phyloP scores from a whole-genome alignment of 2,113 vertebrate species.

The Hylia prasina region DNA sequence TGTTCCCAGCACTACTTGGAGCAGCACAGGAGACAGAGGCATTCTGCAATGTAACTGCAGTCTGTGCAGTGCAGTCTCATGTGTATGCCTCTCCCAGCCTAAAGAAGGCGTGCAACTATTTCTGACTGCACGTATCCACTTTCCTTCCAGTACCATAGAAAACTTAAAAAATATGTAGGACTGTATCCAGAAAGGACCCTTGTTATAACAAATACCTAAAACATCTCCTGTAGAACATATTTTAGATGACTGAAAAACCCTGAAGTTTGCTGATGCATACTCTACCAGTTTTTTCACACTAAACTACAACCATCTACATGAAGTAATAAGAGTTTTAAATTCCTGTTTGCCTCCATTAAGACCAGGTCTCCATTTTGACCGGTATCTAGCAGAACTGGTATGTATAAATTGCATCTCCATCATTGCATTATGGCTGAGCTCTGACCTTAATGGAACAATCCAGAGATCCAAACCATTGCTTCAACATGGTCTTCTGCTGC shows the following conservation, averaged over 20 bases:
- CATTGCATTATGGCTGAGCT: not conserved
- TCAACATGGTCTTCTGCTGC: not conserved
- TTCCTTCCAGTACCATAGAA: not conserved
- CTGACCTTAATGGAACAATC: not conserved
- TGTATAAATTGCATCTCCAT: not conserved
- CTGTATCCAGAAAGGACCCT: not conserved
- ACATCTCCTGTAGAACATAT: not conserved
- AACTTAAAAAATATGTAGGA: not conserved
- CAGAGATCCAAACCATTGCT: not conserved
- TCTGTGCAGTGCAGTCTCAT: not conserved
- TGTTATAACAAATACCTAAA: not conserved
- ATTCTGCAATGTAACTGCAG: not conserved
- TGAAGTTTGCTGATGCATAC: not conserved
- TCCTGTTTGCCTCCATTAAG: not conserved
- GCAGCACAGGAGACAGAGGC: not conserved
- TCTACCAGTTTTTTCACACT: not conserved
- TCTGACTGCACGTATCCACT: not conserved
- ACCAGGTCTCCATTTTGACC: not conserved
- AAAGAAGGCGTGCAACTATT: not conserved
- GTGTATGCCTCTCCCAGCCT: not conserved
- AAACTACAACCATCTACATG: not conserved
- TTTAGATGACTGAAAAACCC: not conserved
- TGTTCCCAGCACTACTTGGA: not conserved
- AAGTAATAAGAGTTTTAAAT: not conserved
- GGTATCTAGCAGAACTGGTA: not conserved